These are phyloP conservation scores for Silurus meridionalis DNA, from an alignment of 2,113 vertebrate species.

Conservation along the genomic window DNA sequence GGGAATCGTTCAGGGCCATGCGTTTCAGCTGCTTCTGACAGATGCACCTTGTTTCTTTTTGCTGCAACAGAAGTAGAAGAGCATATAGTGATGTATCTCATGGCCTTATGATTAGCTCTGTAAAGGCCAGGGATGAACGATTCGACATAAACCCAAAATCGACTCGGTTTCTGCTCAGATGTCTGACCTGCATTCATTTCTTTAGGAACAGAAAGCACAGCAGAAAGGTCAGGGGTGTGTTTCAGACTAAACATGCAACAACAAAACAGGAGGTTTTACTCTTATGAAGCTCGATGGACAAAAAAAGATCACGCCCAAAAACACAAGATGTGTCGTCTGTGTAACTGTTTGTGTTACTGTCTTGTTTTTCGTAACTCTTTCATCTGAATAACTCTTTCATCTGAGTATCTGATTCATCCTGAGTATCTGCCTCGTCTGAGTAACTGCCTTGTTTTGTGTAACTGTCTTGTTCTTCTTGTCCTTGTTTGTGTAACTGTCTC, in stretches of 20 bases:
- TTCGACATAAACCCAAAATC: background rate
- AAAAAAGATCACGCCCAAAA: background rate
- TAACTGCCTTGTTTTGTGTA: too few relatives aligned
- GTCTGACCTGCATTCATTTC: background rate
- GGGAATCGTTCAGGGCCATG: slow-evolving; percentile 42
- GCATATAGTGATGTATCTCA: slow-evolving; percentile 27
- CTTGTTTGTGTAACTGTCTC: too few relatives aligned
- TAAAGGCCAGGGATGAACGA: slow-evolving; percentile 37
- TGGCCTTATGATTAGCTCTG: slow-evolving; percentile 35
- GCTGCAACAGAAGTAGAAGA: slow-evolving; percentile 32
- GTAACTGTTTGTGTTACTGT: background rate
- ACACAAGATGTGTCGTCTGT: background rate
- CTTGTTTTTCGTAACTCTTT: too few relatives aligned
- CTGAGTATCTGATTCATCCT: too few relatives aligned
- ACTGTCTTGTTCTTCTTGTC: too few relatives aligned
- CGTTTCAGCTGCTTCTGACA: slow-evolving; percentile 34
- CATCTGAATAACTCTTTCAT: too few relatives aligned
- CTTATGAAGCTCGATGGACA: background rate
- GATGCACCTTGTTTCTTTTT: slow-evolving; percentile 42
- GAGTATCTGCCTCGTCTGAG: too few relatives aligned
- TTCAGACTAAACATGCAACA: background rate
- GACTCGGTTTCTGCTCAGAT: background rate
- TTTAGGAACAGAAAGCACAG: background rate
- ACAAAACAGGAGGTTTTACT: background rate
- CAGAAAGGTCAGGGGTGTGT: background rate